These are phyloP conservation scores for Caenorhabditis sinica DNA, from an alignment of 2,888 invertebrate genomes.

Conservation along the genomic window DNA sequence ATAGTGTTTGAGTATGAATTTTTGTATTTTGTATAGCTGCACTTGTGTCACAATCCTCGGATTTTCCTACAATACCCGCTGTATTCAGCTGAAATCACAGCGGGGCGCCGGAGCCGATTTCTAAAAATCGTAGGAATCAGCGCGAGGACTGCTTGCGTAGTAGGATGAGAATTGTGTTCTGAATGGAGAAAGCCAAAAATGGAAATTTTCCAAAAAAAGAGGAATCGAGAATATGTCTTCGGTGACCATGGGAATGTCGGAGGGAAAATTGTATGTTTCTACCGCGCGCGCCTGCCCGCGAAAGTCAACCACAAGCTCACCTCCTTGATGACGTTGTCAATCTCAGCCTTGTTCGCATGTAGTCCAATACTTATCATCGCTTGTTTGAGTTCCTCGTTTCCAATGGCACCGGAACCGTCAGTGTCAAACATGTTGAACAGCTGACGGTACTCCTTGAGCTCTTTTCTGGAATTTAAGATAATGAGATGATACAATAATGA, in stretches of 20 bases:
- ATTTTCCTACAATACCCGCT: conserved; percentile 5
- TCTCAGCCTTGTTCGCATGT: conserved; percentile 80
- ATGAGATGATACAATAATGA: neutral
- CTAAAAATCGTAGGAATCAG: neutral
- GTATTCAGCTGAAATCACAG: neutral
- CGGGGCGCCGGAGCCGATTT: neutral
- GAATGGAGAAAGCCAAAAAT: conserved; percentile 23
- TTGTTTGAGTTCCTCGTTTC: conserved; percentile 82
- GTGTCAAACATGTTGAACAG: conserved; percentile 84
- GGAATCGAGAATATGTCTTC: no score
- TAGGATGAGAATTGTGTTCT: neutral
- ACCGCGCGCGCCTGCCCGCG: no score
- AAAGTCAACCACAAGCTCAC: conserved; percentile 57
- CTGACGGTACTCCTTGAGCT: conserved; percentile 82
- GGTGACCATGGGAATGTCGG: conserved; percentile 15
- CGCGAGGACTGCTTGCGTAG: neutral
- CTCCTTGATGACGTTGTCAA: conserved; percentile 83
- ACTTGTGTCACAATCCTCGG: neutral
- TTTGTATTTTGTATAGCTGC: conserved; percentile 4
- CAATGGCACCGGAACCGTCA: conserved; percentile 83
- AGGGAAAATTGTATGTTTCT: neutral
- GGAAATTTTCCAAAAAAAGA: conserved; percentile 17
- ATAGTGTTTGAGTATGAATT: neutral
- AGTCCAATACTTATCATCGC: conserved; percentile 83
- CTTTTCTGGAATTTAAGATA: conserved; percentile 75